Evolutionary conservation across 1,140 invertebrate genomes (phyloP), one percentile per base, ranked within the genome.

Genomic region (Euura lappo): DNA sequence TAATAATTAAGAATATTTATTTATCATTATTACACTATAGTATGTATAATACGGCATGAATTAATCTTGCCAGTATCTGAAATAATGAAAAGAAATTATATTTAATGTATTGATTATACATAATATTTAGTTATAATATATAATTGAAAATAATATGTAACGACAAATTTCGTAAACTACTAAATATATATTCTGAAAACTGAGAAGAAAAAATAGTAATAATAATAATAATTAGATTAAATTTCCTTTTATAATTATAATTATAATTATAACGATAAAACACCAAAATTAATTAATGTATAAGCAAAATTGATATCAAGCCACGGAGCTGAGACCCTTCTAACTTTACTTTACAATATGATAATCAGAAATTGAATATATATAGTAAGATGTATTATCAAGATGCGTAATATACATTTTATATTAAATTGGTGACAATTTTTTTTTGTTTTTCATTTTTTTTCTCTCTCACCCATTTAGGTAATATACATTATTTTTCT

Each of bases 401-500:
- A 28, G 28, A 28, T 28, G 28, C 28, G 28, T 28, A 28, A 60
- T 60, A 60, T 60, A 60, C 51, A 60, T 60, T 60, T 60, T 60
- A 60, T 60, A 60, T 8, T 60, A 60, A 60, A 11, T 28, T 60
- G 51, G 13, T 60, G 51, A 60, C 28, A 1, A 28, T 28, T 28
- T 28, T 28, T 28, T 28, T 28, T 28, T n/a, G n/a, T n/a, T n/a
- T n/a, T n/a, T n/a, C n/a, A n/a, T n/a, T 28, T 28, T 28, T 28
- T 28, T 28, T 28, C 1, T 28, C 28, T 28, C 28, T 28, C 1
- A 60, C 8, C 10, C 10, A 60, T 60, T 60, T 60, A 60, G 51
- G 51, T 60, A 60, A 60, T 60, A 60, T 60, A 60, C 51, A 60
- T 60, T 60, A 60, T 60, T n/a, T 60, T 60, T 28, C 28, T 28